Conservation (phyloP, 2,113 vertebrate genomes). For the Cololabis saira region DNA sequence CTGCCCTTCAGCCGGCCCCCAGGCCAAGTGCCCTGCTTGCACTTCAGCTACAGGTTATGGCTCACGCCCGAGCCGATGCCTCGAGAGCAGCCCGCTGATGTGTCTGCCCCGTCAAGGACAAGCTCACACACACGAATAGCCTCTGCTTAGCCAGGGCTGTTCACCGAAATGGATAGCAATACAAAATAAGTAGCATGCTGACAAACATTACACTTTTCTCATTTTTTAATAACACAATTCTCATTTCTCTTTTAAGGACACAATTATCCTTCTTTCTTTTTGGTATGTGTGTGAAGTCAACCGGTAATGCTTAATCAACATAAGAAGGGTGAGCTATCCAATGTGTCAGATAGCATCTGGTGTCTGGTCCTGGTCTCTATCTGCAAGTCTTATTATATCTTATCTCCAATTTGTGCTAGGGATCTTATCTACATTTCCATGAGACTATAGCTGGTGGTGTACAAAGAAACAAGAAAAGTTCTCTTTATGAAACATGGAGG, state of each 20-base stretch:
- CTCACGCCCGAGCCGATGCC: too few relatives aligned
- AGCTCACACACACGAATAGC: conserved; percentile 60
- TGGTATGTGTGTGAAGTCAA: conserved; percentile 25
- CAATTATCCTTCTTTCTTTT: conserved; percentile 57
- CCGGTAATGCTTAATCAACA: conserved; percentile 68
- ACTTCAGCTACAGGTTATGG: too few relatives aligned
- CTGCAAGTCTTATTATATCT: conserved; percentile 56
- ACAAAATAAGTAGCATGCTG: conserved; percentile 53
- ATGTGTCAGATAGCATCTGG: conserved; percentile 66
- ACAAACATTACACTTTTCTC: conserved; percentile 35
- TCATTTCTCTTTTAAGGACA: conserved; percentile 54
- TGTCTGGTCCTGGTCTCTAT: conserved; percentile 49
- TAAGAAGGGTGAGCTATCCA: conserved; percentile 26
- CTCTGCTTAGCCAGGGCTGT: conserved; percentile 38
- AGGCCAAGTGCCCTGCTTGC: too few relatives aligned
- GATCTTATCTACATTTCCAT: conserved; percentile 75
- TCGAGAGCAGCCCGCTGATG: too few relatives aligned
- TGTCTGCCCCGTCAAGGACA: too few relatives aligned
- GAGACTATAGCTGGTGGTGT: conserved; percentile 39
- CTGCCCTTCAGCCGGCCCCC: too few relatives aligned
- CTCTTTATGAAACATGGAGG: too few relatives aligned
- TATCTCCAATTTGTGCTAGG: conserved; percentile 62
- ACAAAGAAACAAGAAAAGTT: too few relatives aligned
- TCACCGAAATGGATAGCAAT: conserved; percentile 45
- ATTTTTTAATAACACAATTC: conserved; percentile 12